Conservation (phyloP, 2,113 vertebrate genomes). For the Lates calcarifer region DNA sequence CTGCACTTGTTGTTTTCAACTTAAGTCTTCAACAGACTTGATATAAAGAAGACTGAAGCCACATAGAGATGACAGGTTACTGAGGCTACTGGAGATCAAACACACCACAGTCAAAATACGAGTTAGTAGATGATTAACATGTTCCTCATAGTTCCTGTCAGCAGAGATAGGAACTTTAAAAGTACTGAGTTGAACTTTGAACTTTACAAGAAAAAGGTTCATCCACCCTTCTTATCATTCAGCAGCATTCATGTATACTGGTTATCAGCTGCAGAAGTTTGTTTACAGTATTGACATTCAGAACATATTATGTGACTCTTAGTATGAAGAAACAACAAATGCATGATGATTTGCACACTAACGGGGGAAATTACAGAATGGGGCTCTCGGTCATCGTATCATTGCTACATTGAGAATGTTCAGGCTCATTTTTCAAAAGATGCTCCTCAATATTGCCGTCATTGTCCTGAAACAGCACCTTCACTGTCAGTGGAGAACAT, state of each 20-base stretch:
- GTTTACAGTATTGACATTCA: conserved; percentile 61
- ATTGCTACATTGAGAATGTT: conserved; percentile 62
- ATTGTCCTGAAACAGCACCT: conserved; percentile 62
- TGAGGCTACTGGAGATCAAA: conserved; percentile 9
- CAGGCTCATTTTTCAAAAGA: conserved; percentile 31
- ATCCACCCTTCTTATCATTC: conserved; percentile 72
- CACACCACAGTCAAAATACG: not conserved
- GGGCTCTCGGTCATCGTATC: conserved; percentile 13
- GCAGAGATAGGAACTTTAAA: conserved; percentile 30
- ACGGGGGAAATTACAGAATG: conserved; percentile 12
- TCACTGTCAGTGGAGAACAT: conserved; percentile 70
- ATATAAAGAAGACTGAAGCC: not conserved
- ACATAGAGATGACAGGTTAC: not conserved
- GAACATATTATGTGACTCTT: conserved; percentile 21
- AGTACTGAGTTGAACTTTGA: conserved; percentile 70
- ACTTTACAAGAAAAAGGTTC: conserved; percentile 48
- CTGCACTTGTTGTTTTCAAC: not conserved
- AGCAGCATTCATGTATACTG: conserved; percentile 25
- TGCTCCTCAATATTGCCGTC: conserved; percentile 47
- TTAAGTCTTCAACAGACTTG: not conserved
- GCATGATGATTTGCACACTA: conserved; percentile 5
- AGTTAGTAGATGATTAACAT: conserved; percentile 33
- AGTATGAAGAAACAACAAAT: conserved; percentile 19
- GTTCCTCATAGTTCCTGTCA: conserved; percentile 6
- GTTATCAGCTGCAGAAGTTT: conserved; percentile 54